Evolutionary conservation across 2,113 vertebrate species (phyloP), one percentile per base, ranked within the genome.

Genomic region (Silurus asotus): DNA sequence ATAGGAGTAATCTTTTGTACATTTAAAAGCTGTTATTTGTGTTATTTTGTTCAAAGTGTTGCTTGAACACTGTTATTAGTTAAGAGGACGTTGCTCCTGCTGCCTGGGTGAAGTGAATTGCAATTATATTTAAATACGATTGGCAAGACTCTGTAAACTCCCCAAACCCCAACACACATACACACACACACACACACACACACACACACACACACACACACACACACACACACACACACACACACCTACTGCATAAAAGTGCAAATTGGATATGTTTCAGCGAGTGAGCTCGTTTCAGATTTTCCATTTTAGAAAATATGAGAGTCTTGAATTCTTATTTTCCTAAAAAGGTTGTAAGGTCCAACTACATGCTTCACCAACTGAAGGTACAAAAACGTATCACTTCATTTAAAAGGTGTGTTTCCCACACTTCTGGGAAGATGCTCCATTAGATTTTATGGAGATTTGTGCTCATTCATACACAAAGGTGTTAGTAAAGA

Each of bases 111-210:
- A 56, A 77, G 53, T 77, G 51, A 55, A 77, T 4, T 17, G 75
- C 53, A 28, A 77, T 77, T 77, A 23, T 77, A 77, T 77, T 53
- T 53, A 51, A 76, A 76, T 76, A 8, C 25, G 23, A 55, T 56
- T 56, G 49, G 23, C 49, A 23, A 51, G 48, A 23, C 23, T 76
- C 25, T 2, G 20, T 55, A 37, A 37, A 6, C 8, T 15, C 7
- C 11, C 20, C 72, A n/a, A 53, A 75, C 49, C 72, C 13, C 75
- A 37, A 37, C 37, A 37, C 37, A 37, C 37, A 37, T 0, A 37
- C 37, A 37, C 37, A 37, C 37, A 37, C 37, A 37, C 37, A 37
- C 37, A 37, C 37, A 37, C 37, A 37, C 37, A 37, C 37, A 37
- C 37, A 37, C 2, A 37, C 37, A 37, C 37, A 37, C 37, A 37